Conservation (phyloP, 2,888 invertebrate species). For the Craniophora ligustri region DNA sequence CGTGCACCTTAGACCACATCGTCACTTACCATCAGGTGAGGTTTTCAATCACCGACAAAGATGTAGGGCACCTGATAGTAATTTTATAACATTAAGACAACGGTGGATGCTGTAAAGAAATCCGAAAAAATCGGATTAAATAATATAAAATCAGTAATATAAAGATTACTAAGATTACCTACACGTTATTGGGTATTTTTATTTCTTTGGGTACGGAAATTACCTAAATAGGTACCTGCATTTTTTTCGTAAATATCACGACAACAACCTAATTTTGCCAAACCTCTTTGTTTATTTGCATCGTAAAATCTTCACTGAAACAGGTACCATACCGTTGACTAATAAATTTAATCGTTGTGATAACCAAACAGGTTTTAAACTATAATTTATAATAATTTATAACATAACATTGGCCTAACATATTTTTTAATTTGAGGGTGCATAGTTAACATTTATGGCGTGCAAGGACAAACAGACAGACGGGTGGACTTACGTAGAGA, state of each 20-base stretch:
- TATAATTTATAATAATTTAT: constrained; percentile 49
- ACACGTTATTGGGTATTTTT: no score
- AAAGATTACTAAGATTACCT: no score
- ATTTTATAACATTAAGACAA: no score
- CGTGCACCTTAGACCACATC: no score
- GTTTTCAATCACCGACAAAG: no score
- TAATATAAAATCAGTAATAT: no score
- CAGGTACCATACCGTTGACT: constrained; percentile 30
- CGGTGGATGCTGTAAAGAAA: no score
- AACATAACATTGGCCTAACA: constrained; percentile 17
- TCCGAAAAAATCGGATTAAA: no score
- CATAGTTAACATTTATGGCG: constrained; percentile 46
- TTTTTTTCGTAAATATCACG: background rate
- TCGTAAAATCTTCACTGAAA: constrained; percentile 6
- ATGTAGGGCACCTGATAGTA: no score
- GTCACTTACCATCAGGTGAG: no score
- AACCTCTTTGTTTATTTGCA: background rate
- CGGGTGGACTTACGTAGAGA: background rate
- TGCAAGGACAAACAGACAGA: constrained; percentile 50
- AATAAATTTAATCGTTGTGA: constrained; percentile 3
- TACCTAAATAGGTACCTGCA: no score
- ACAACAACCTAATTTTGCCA: background rate
- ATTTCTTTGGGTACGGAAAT: no score
- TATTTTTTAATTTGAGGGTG: constrained; percentile 53
- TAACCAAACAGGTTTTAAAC: constrained; percentile 29